Conservation (phyloP, 2,113 vertebrate genomes). For the Myanophis thanlyinensis region DNA sequence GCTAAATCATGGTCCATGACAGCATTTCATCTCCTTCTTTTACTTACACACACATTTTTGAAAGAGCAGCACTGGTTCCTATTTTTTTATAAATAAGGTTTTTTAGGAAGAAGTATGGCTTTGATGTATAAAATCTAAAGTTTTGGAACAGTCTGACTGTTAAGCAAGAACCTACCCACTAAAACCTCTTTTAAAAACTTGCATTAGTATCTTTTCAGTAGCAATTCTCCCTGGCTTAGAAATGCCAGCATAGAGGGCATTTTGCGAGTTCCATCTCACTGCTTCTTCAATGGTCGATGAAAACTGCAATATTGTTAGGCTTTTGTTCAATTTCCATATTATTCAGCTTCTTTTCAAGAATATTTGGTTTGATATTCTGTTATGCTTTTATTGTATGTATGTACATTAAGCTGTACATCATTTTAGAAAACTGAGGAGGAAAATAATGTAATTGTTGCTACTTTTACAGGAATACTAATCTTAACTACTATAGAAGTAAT, state of each 20-base stretch:
- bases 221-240: not conserved
- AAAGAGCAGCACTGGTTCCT: not conserved
- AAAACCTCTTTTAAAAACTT: not conserved
- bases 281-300: not conserved
- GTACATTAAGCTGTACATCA: not conserved
- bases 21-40: no score
- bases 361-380: not conserved
- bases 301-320: not conserved
- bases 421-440: not conserved
- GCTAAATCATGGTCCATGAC: no score
- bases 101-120: not conserved
- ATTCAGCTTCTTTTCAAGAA: not conserved
- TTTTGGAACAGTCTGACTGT: not conserved
- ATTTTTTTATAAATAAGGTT: not conserved
- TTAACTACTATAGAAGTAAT: not conserved
- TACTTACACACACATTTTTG: no score
- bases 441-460: not conserved
- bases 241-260: not conserved
- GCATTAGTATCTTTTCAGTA: not conserved
- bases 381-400: not conserved
- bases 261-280: not conserved
- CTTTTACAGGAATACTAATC: not conserved
- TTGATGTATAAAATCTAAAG: not conserved
- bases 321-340: not conserved
- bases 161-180: not conserved